Evolutionary conservation across 2,113 vertebrate species (phyloP).

Genomic region (Athene noctua): DNA sequence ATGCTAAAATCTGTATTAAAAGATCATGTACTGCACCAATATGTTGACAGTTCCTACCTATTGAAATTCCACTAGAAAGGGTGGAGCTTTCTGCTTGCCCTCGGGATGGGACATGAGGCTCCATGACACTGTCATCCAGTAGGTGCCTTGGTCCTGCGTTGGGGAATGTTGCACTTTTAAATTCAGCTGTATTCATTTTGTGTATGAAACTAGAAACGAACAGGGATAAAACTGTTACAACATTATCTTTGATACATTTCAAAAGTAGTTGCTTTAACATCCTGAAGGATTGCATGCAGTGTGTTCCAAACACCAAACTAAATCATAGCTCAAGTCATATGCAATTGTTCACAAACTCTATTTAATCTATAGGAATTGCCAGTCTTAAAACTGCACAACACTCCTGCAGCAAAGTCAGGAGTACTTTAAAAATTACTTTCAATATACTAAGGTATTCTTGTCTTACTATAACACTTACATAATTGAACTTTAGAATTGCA

Average conservation of each 20-base stretch:
- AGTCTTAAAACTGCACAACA: background rate
- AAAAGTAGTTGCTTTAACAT: background rate
- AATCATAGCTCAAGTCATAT: background rate
- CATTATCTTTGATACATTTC: background rate
- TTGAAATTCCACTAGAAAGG: slow-evolving; percentile 94
- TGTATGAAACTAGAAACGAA: slow-evolving; percentile 88
- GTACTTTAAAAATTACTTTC: background rate
- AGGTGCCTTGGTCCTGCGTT: slow-evolving; percentile 94
- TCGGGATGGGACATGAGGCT: slow-evolving; percentile 88
- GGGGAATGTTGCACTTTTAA: slow-evolving; percentile 97
- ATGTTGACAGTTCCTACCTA: slow-evolving; percentile 79
- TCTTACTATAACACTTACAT: background rate
- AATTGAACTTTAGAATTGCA: background rate
- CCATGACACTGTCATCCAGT: slow-evolving; percentile 96
- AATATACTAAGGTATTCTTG: background rate
- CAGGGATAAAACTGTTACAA: background rate
- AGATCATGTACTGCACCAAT: accelerated
- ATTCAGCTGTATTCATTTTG: slow-evolving; percentile 95
- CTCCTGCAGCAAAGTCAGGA: background rate
- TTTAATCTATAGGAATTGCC: accelerated
- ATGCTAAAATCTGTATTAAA: background rate
- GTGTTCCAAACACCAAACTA: background rate
- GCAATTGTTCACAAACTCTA: background rate
- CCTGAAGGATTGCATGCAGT: accelerated
- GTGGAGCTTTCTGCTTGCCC: slow-evolving; percentile 95